Percentiles rank a stretch among this genome's conserved stretches.
Conservation (phyloP, 2,113 vertebrate genomes). For the Hydrolagus affinis region DNA sequence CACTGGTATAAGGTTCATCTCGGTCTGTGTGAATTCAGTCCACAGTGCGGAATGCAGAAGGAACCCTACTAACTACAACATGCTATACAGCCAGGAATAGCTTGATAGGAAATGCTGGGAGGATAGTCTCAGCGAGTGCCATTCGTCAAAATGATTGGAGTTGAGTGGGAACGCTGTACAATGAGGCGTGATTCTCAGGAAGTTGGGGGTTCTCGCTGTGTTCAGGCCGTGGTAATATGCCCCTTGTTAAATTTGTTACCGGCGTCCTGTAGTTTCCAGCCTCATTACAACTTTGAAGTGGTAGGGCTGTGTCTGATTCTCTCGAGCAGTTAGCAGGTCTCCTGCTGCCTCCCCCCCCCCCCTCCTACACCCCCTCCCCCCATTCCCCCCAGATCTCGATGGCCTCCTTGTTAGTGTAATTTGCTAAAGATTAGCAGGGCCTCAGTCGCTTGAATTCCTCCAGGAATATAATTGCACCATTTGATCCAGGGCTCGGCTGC, state of each 20-base stretch:
- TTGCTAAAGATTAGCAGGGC: slow-evolving; percentile 42
- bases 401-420: slow-evolving; percentile 42
- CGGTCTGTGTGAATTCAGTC: no score
- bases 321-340: slow-evolving; percentile 19
- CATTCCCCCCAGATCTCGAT: slow-evolving; percentile 33
- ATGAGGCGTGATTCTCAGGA: slow-evolving; percentile 2
- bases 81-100: no score
- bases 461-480: slow-evolving; percentile 32
- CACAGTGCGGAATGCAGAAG: no score
- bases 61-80: no score
- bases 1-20: no score
- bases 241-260: slow-evolving; percentile 20
- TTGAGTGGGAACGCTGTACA: slow-evolving; percentile 1
- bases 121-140: background rate
- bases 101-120: background rate
- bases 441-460: slow-evolving; percentile 43
- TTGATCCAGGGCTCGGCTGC: background rate
- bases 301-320: slow-evolving; percentile 44
- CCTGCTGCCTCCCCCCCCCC: slow-evolving; percentile 38
- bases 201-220: background rate
- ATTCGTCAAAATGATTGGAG: background rate
- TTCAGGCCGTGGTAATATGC: background rate
- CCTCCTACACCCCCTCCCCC: no score
- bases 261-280: slow-evolving; percentile 36
- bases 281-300: slow-evolving; percentile 39